Evolutionary conservation across 2,888 invertebrate species (phyloP), one percentile per base, ranked within the genome.

Genomic region (Drosophila recens): DNA sequence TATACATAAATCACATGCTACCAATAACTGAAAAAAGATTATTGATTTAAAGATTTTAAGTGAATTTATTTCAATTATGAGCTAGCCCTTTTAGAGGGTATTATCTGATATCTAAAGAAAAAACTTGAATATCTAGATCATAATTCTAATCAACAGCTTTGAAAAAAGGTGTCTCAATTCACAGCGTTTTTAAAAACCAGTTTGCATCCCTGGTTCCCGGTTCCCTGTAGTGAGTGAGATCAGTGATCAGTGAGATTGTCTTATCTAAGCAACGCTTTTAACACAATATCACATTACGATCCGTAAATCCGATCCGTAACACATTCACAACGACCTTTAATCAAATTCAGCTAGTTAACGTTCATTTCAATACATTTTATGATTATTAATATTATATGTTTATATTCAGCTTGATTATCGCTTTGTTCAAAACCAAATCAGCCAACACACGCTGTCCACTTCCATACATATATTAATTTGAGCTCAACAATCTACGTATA

Each of bases 341-440:
- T 84, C 82, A 82, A 84, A 84, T 74, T 74, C 82, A 82, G 79
- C 85, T 87, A 85, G 87, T 87, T 84, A 75, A 75, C 71, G 82
- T 63, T 83, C 74, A 79, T 85, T 85, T 85, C 77, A 80, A 85
- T 84, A 87, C 69, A 66, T 85, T 87, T 85, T 82, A 87, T 85
- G 87, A 85, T 87, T 87, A 87, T 84, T 84, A 84, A 83, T 87
- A 84, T 87, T 71, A 75, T 84, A 70, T 87, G 82, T 58, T 85
- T 75, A 71, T 80, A 79, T 78, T 76, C 76, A 68, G 79, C 53
- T 80, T 84, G 87, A 84, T 87, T 84, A 80, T 81, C 80, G 85
- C 85, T 80, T 84, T 84, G 87, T 84, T 84, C 67, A 49, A 57
- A 68, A 46, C 45, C 71, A 72, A 67, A 68, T 54, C 52, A 72